Evolutionary conservation across 2,888 invertebrate genomes (phyloP).

Genomic region (Notodromas monacha): DNA sequence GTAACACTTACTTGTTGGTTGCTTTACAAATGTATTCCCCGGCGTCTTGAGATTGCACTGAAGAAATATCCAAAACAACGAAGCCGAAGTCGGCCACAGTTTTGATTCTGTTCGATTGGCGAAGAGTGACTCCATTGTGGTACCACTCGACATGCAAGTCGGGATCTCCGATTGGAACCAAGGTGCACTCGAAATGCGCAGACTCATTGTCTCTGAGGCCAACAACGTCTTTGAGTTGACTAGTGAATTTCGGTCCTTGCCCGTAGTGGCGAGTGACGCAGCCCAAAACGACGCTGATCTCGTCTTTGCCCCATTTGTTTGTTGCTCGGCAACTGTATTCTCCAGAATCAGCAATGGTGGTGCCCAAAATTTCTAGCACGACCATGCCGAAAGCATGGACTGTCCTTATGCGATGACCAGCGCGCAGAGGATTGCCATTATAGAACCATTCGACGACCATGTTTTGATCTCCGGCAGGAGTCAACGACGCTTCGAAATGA

Average conservation of each 20-base stretch:
- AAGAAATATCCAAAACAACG: slow-evolving; percentile 73
- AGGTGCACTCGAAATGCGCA: slow-evolving; percentile 74
- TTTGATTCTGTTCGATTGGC: slow-evolving; percentile 62
- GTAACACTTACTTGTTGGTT: slow-evolving; percentile 30
- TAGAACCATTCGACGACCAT: slow-evolving; percentile 90
- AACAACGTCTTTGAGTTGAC: slow-evolving; percentile 46
- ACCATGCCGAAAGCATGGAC: slow-evolving; percentile 94
- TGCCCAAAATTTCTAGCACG: slow-evolving; percentile 73
- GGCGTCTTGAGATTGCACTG: slow-evolving; percentile 61
- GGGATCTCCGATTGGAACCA: slow-evolving; percentile 74
- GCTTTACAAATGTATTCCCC: slow-evolving; percentile 80
- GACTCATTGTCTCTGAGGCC: slow-evolving; percentile 68
- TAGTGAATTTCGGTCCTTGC: slow-evolving; percentile 55
- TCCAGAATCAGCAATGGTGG: slow-evolving; percentile 68
- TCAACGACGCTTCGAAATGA: slow-evolving; percentile 81
- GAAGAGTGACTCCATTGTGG: slow-evolving; percentile 59
- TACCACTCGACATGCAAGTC: slow-evolving; percentile 85
- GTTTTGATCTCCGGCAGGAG: slow-evolving; percentile 68
- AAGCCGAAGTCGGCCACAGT: slow-evolving; percentile 81
- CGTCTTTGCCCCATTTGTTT: slow-evolving; percentile 57
- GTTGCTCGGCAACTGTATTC: slow-evolving; percentile 57
- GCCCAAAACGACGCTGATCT: slow-evolving; percentile 44
- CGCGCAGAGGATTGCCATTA: slow-evolving; percentile 38
- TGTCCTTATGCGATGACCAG: slow-evolving; percentile 46
- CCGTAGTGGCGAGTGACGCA: slow-evolving; percentile 48